phyloP scores from a whole-genome alignment of 2,113 vertebrate species.

The Sardina pilchardus region DNA sequence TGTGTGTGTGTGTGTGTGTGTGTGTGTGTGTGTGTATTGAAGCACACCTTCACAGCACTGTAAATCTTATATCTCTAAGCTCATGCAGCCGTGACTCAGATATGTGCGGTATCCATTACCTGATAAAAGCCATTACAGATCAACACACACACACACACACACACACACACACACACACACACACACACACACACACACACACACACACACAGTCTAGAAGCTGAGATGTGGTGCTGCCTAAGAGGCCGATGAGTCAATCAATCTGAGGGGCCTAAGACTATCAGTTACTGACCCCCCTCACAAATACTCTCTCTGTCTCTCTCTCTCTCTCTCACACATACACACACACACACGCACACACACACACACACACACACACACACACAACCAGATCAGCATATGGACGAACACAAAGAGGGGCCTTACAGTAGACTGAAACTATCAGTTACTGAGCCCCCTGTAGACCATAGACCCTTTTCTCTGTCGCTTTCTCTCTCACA shows the following conservation, averaged over 20 bases:
- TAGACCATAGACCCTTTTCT: background rate
- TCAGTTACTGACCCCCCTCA: conserved; percentile 15
- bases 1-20: background rate
- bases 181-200: conserved; percentile 2
- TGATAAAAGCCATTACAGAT: background rate
- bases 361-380: background rate
- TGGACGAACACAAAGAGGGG: background rate
- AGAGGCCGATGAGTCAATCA: conserved; percentile 2
- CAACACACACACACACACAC: background rate
- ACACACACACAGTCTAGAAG: background rate
- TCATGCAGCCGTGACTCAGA: background rate
- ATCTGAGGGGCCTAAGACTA: background rate
- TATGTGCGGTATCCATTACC: background rate
- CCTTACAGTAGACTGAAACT: background rate
- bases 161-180: background rate
- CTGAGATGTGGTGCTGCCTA: conserved; percentile 1
- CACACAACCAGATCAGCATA: background rate
- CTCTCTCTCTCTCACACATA: background rate
- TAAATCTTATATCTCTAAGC: background rate
- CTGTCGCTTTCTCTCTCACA: background rate
- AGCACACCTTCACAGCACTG: conserved; percentile 1
- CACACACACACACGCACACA: conserved; percentile 5
- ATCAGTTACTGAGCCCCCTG: background rate
- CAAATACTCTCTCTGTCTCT: background rate
- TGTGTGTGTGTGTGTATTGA: conserved; percentile 1